A percentile compares a stretch with the other conserved stretches of the same genome.
phyloP scores from a whole-genome alignment of 2,888 invertebrate species.

The Melinaea marsaeus region DNA sequence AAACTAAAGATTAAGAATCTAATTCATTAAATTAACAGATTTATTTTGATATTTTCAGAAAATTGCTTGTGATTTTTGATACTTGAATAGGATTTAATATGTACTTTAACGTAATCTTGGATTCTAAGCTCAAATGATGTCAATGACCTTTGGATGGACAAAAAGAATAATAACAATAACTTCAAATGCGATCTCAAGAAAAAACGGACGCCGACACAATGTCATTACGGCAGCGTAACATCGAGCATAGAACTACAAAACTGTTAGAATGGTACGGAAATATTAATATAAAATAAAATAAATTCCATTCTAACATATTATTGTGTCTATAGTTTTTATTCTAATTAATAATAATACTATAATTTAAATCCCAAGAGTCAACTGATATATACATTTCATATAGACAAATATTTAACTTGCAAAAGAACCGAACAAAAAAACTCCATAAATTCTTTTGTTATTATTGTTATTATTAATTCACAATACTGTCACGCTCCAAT shows the following conservation, averaged over 20 bases:
- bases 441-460: no score
- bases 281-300: background rate
- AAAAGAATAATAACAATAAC: conserved; percentile 75
- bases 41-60: no score
- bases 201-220: conserved; percentile 68
- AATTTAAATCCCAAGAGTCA: no score
- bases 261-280: conserved; percentile 35
- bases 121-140: conserved; percentile 35
- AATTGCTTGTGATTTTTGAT: no score
- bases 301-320: no score
- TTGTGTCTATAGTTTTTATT: no score
- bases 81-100: no score
- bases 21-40: background rate
- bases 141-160: conserved; percentile 56
- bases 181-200: conserved; percentile 68
- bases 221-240: conserved; percentile 68
- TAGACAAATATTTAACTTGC: no score
- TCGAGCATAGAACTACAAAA: conserved; percentile 52
- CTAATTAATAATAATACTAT: no score
- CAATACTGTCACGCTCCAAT: background rate
- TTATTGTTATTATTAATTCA: no score
- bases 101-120: conserved; percentile 9
- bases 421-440: no score
- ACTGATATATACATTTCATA: no score
- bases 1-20: background rate